Conservation (phyloP, 2,113 vertebrate species). For the Pholis gunnellus region DNA sequence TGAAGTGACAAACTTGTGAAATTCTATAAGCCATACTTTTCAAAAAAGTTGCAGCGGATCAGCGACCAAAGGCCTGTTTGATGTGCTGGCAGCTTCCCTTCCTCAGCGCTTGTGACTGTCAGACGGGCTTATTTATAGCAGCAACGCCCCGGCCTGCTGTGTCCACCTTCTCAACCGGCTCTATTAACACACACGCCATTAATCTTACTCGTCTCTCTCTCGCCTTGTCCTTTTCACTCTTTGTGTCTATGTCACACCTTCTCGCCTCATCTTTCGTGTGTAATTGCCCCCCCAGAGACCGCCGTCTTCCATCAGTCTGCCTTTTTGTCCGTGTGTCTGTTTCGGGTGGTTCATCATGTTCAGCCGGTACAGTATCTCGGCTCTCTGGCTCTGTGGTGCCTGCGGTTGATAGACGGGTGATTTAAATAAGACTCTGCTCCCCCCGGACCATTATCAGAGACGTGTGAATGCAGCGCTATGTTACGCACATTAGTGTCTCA, state of each 20-base stretch:
- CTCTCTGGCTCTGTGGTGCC: conserved; percentile 3
- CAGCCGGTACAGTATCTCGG: conserved; percentile 16
- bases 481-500: conserved; percentile 52
- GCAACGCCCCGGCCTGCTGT: conserved; percentile 10
- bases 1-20: conserved; percentile 15
- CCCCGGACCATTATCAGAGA: conserved; percentile 36
- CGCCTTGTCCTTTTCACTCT: conserved; percentile 23
- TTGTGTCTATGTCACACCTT: conserved; percentile 29
- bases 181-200: conserved; percentile 56
- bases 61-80: conserved; percentile 45
- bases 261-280: conserved; percentile 22
- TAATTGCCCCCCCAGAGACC: conserved; percentile 39
- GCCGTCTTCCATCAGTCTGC: conserved; percentile 5
- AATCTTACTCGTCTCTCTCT: conserved; percentile 34
- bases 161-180: conserved; percentile 44
- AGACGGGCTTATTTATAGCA: conserved; percentile 70
- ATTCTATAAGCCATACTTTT: not conserved
- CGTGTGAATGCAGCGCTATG: conserved; percentile 32
- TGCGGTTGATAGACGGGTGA: conserved; percentile 37
- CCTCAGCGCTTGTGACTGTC: conserved; percentile 49
- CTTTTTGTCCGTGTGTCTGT: conserved; percentile 4
- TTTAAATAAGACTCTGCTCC: conserved; percentile 29
- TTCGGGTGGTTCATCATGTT: conserved; percentile 40
- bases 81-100: conserved; percentile 42
- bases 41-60: not conserved